Base-by-base conservation (phyloP, 2,888 invertebrate species). In the Calliphora vomitoria region DNA sequence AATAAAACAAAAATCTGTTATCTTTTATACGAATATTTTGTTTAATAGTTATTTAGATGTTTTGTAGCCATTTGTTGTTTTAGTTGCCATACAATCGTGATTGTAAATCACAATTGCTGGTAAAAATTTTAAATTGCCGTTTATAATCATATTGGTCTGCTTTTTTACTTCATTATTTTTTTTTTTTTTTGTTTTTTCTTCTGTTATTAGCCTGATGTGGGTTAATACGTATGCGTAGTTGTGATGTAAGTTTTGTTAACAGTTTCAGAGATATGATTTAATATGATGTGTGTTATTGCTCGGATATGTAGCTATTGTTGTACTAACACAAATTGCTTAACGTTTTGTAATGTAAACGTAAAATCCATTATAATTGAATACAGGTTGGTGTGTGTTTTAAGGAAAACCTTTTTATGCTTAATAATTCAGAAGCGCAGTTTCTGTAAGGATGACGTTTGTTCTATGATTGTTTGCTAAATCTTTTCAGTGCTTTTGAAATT, bases 61-160 rank as follows among this genome's bases (percentile, higher is more conserved):
- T 74, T 78, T 69, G 8, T 82, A 44, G 31, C 62, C 8, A 55
- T 74, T 31, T 75, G 38, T 58, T 62, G 20, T 71, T 55, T 75
- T 69, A 66, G 35, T 41, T 83, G 80, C n/a, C 25, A 71, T 64
- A 41, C 71, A 76, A 83, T 86, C 86, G 83, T 83, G 86, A 86
- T 83, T 80, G 55, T 86, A 71, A 83, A 83, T 80, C 82, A 71
- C 55, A 82, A 82, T 75, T 74, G 74, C 64, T 35, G 44, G 62
- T 35, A 66, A 50, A 72, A 78, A 84, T 72, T 79, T 6, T 38
- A 75, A 76, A 78, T 80, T 74, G 13, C 64, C 35, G 69, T 69
- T 69, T 55, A 71, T 71, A 83, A 75, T 79, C 69, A 64, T 41
- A 79, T 55, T 64, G 25, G n/a, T 38, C 47, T 71, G 38, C 1